These are phyloP conservation scores for Pseudoatta argentina DNA, from an alignment of 1,140 invertebrate genomes.

Conservation along the genomic window DNA sequence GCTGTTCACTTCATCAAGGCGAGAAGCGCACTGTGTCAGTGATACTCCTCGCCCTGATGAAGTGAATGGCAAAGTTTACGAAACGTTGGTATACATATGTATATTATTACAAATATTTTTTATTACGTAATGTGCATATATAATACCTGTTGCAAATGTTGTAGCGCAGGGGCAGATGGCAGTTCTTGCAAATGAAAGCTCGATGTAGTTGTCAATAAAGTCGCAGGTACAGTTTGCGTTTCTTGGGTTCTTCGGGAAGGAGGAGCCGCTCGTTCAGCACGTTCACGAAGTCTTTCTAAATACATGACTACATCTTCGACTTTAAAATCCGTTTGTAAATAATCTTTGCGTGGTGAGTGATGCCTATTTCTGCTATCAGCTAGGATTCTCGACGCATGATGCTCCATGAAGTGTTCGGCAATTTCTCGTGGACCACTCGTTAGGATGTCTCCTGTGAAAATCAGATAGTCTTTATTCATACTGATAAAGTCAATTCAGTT, in stretches of 20 bases:
- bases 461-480: too few species aligned
- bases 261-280: conserved; percentile 80
- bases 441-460: conserved; percentile 89
- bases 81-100: too few species aligned
- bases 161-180: conserved; percentile 77
- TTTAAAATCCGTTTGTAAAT: conserved; percentile 80
- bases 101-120: too few species aligned
- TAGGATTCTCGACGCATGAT: conserved; percentile 92
- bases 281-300: conserved; percentile 83
- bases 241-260: conserved; percentile 84
- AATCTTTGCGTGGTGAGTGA: conserved; percentile 81
- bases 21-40: too few species aligned
- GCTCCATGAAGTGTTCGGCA: conserved; percentile 94
- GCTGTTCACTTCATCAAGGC: too few species aligned
- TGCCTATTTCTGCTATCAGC: conserved; percentile 87
- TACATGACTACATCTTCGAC: conserved; percentile 82
- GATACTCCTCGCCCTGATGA: too few species aligned
- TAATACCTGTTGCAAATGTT: conserved; percentile 82
- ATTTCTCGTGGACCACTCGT: conserved; percentile 91
- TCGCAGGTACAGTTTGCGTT: conserved; percentile 83
- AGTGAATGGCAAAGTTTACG: too few species aligned
- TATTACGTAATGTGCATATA: too few species aligned
- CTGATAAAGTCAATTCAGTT: background rate
- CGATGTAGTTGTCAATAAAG: conserved; percentile 80
- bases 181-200: conserved; percentile 83